Evolutionary conservation across 64 coral and sea anemone genomes (phyloP).

Genomic region (Platygyra sinensis): DNA sequence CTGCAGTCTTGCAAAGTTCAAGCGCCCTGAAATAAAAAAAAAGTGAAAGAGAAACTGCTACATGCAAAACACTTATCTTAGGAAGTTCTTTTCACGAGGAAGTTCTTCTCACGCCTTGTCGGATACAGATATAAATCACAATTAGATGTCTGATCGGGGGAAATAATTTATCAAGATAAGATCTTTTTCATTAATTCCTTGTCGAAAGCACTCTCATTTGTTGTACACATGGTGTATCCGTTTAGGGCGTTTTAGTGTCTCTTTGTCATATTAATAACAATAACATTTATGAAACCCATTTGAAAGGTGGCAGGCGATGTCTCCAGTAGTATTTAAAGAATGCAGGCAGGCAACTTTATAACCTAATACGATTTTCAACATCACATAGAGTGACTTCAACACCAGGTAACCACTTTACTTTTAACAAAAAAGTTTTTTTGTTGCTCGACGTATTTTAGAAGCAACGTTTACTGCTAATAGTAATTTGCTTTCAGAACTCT

Average conservation of each 20-base stretch:
- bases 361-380: no score
- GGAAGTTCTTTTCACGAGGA: no score
- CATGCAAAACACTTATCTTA: no score
- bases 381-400: no score
- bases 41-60: background rate
- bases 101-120: background rate
- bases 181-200: background rate
- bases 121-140: background rate
- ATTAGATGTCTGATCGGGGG: background rate
- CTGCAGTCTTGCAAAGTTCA: background rate
- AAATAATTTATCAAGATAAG: conserved; percentile 11
- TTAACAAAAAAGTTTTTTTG: no score
- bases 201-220: background rate
- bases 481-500: no score
- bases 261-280: no score
- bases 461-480: no score
- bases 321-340: background rate
- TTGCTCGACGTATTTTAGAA: no score
- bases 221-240: background rate
- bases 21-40: background rate
- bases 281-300: background rate
- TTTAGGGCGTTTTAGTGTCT: background rate
- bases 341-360: no score
- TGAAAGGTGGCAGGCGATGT: background rate
- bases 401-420: no score